Base-by-base conservation (phyloP, 2,888 invertebrate species). In the Bombylius major region DNA sequence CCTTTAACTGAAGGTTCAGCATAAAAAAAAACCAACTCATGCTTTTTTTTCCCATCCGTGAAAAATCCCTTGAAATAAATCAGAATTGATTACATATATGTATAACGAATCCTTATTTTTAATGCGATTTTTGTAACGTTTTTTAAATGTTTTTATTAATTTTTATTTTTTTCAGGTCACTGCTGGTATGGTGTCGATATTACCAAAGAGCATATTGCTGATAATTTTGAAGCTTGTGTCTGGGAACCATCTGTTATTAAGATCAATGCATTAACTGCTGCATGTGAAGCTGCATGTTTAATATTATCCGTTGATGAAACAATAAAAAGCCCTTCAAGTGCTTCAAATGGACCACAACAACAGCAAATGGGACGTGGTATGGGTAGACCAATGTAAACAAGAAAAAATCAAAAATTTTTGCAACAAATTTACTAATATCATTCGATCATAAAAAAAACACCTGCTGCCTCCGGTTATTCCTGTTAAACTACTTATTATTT, bases 241-340 rank as follows among this genome's bases (percentile, higher is more conserved):
- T 99, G 98, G 97, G 99, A 99, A 74, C 99, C 99, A 1, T 88
- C 96, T 8, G 78, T 98, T 47, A 89, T 99, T 54, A 99, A 99
- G 77, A 85, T 89, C 61, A 99, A 99, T 75, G 98, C 98, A 0
- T 78, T 99, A 62, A 92, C 89, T 0, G 97, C 98, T 13, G 99
- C 99, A 1, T 84, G 89, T 59, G 99, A 92, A 76, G 99, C 99
- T 4, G 89, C 97, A 13, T 93, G 95, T 64, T 83, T 97, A 69
- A 80, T 99, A 65, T 79, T 99, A 8, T 96, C 96, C 0, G 93
- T 99, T 1, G 99, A 99, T 69, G 98, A 99, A 75, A 99, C 99
- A 1, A 94, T 99, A 65, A 96, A 94, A 77, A 95, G 93, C 72
- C 91, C 85, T 45, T 87, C 86, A 66, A 79, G 82, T 42, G 77